Conservation (phyloP, 2,797 vertebrate genomes). For the Onychomys arenicola region DNA sequence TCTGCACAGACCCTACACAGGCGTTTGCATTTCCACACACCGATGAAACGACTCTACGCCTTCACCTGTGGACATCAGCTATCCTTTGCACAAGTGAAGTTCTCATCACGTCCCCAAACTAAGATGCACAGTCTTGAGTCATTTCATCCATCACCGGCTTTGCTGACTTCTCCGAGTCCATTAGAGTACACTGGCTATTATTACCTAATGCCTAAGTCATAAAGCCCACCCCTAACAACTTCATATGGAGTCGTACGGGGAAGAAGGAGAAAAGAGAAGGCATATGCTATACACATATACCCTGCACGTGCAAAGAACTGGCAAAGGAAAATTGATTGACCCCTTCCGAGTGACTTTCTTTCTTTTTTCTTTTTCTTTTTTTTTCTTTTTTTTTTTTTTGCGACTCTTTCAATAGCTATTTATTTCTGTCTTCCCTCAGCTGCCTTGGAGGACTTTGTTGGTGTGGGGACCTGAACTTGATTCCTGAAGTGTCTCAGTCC, state of each 20-base stretch:
- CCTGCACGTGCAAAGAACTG: background rate
- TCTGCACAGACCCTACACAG: background rate
- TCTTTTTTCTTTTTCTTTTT: no score
- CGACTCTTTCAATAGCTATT: background rate
- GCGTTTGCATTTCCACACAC: background rate
- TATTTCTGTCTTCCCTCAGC: constrained; percentile 25
- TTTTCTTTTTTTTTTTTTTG: no score
- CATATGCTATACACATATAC: background rate
- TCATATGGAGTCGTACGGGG: background rate
- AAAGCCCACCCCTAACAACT: background rate
- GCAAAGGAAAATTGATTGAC: background rate
- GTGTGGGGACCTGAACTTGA: background rate
- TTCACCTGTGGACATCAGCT: background rate
- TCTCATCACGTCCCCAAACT: background rate
- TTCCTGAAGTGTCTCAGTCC: background rate
- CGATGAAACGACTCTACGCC: background rate
- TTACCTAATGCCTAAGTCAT: constrained; percentile 4
- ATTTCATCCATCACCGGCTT: background rate
- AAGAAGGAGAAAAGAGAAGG: background rate
- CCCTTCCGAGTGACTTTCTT: no score
- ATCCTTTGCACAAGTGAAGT: background rate
- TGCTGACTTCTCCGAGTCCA: background rate
- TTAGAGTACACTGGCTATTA: background rate
- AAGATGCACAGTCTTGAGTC: background rate
- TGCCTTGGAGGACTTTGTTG: background rate